Base-by-base conservation (phyloP, 2,888 invertebrate species). In the Iphiclides podalirius region DNA sequence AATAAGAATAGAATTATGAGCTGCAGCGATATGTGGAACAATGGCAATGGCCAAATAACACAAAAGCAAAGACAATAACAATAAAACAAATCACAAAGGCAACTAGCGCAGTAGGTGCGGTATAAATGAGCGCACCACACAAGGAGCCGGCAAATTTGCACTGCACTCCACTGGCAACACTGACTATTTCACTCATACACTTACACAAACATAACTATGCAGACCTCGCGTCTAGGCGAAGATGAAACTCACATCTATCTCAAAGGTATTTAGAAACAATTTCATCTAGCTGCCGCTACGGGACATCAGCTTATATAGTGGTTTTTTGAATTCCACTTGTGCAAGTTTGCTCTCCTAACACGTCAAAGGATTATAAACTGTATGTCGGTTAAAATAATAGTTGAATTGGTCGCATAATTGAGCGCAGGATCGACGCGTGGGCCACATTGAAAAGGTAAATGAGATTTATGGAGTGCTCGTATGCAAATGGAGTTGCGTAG, bases 161-260 rank as follows among this genome's bases (percentile, higher is more conserved):
- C 76, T 78, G 79, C 87, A 79, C 86, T 87, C 72, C 87, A 79
- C 86, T 85, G 55, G 81, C 76, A 67, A 84, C 86, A 82, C 75
- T 82, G 72, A 75, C 81, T 80, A 72, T 81, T 79, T 78, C 73
- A 79, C 75, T 75, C 72, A 72, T 70, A 75, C 66, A 70, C 61
- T 61, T 52, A 47, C 44, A 61, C 72, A 59, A 67, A 55, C 39
- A 33, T 59, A 54, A 4, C 11, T 20, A 12, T 47, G 16, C 41
- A 28, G 20, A 34, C 11, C 2, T 38, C 4, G 3, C 12, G 7
- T 11, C 35, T n/a, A 35, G 11, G 12, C 39, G 36, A 1, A 48
- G 11, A 34, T n/a, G n/a, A 47, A 47, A 17, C 23, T 42, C 38
- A 38, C 12, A 11, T 23, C 52, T 63, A 70, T 61, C 34, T 0